Evolutionary conservation across 2,888 invertebrate species (phyloP).

Genomic region (Dascillus cervinus): DNA sequence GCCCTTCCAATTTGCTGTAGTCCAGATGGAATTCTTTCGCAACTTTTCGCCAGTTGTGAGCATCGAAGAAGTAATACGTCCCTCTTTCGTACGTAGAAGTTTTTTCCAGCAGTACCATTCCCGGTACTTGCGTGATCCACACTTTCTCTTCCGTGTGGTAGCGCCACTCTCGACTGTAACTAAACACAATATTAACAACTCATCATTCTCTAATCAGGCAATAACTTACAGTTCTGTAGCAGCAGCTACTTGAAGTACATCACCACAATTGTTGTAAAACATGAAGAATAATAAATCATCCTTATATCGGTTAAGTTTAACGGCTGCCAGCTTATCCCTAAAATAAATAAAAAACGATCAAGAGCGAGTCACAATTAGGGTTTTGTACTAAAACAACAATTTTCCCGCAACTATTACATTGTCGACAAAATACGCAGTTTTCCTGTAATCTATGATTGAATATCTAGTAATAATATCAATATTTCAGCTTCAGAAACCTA

Average conservation of each 20-base stretch:
- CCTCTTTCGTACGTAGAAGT: constrained; percentile 95
- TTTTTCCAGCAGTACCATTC: constrained; percentile 90
- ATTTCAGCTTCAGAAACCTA: too few relatives aligned
- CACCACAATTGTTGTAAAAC: constrained; percentile 98
- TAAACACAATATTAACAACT: constrained; percentile 35
- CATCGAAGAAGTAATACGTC: constrained; percentile 99
- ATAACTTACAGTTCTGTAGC: constrained; percentile 95
- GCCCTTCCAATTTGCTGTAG: constrained; percentile 96
- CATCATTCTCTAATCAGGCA: too few relatives aligned
- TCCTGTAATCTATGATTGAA: too few relatives aligned
- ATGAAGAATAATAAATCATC: constrained; percentile 98
- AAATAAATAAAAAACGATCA: constrained; percentile 30
- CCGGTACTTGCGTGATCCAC: constrained; percentile 97
- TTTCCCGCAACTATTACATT: too few relatives aligned
- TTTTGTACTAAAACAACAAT: too few relatives aligned
- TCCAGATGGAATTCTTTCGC: constrained; percentile 98
- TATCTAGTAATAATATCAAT: too few relatives aligned
- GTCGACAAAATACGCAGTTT: too few relatives aligned
- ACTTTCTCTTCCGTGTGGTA: constrained; percentile 99
- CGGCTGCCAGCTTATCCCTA: constrained; percentile 88
- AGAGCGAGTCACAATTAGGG: too few relatives aligned
- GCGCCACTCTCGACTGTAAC: constrained; percentile 98
- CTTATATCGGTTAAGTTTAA: constrained; percentile 94
- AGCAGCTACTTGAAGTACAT: constrained; percentile 95
- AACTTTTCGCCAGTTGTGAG: constrained; percentile 98